These are phyloP conservation scores for Hypselothyrea guttata DNA, from an alignment of 2,888 invertebrate species.

Conservation along the genomic window DNA sequence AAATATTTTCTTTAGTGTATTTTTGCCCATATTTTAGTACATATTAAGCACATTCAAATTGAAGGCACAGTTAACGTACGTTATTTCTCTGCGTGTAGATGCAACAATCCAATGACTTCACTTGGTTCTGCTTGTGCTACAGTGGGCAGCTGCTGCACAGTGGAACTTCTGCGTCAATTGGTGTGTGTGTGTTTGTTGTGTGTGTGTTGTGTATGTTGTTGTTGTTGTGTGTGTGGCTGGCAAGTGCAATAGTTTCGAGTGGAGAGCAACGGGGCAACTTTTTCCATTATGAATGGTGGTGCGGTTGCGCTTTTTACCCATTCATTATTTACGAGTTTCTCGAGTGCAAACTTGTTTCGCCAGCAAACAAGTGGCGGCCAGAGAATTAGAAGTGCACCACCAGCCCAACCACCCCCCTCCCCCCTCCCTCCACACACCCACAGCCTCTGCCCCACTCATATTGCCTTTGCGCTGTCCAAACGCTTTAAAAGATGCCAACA, in stretches of 20 bases:
- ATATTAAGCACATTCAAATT: too few relatives aligned
- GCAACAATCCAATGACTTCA: too few relatives aligned
- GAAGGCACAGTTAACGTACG: too few relatives aligned
- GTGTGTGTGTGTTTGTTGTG: not conserved
- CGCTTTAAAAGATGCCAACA: conserved; percentile 30
- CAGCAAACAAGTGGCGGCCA: conserved; percentile 75
- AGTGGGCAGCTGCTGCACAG: conserved; percentile 1
- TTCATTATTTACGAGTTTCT: conserved; percentile 77
- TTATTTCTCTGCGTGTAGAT: too few relatives aligned
- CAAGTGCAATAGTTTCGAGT: conserved; percentile 75
- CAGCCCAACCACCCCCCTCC: not conserved
- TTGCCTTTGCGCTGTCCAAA: too few relatives aligned
- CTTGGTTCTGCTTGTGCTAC: too few relatives aligned
- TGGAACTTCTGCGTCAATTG: not conserved
- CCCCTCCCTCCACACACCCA: too few relatives aligned
- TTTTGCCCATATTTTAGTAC: too few relatives aligned
- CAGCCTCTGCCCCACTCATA: too few relatives aligned
- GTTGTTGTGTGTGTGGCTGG: conserved; percentile 44
- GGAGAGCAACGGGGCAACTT: conserved; percentile 58
- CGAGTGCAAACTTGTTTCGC: conserved; percentile 74
- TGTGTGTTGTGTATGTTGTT: conserved; percentile 4
- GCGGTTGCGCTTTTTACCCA: conserved; percentile 75
- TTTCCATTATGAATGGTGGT: conserved; percentile 78
- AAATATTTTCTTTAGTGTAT: too few relatives aligned
- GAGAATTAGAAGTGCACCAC: conserved; percentile 60